Base-by-base conservation (phyloP, 2,888 invertebrate species). In the Lasioglossum zephyrum region DNA sequence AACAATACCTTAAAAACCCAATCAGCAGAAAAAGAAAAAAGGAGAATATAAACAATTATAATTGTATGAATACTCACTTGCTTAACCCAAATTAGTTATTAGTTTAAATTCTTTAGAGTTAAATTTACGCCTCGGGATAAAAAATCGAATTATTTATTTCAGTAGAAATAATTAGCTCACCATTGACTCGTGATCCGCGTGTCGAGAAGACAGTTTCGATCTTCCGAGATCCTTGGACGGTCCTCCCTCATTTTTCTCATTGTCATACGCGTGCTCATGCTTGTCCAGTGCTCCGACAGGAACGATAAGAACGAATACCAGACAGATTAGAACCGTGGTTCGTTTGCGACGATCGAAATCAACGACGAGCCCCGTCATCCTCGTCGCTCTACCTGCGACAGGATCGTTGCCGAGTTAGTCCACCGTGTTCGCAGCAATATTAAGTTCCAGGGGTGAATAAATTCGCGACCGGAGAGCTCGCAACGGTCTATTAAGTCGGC, bases 401-500 rank as follows among this genome's bases (percentile, higher is more conserved):
- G 49, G 44, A 57, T 41, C 26, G 26, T 44, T 26, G 11, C 16
- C 36, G n/a, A 53, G 82, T 73, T 47, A 31, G n/a, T 73, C 66
- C 31, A 22, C 18, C 73, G 49, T 72, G 83, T 85, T 22, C 66
- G 49, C n/a, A 78, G 6, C 72, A 70, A 36, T 66, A 73, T 81
- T 75, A 63, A 69, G 69, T 73, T 85, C 78, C 39, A 39, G 41
- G 39, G 73, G 72, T 83, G 77, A 84, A 90, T 86, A 90, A 91
- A 89, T 89, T 81, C 79, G 73, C 66, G 77, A 60, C 81, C 47
- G 78, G 53, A 44, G 79, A 88, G 82, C 82, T 89, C 80, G 74
- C 86, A 90, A 91, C 86, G 91, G 87, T 69, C 90, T 90, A 87
- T 92, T 89, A 90, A 90, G 86, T 80, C 81, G 73, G 31, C 83